Evolutionary conservation across 1,140 invertebrate genomes (phyloP).

Genomic region (Atta cephalotes): DNA sequence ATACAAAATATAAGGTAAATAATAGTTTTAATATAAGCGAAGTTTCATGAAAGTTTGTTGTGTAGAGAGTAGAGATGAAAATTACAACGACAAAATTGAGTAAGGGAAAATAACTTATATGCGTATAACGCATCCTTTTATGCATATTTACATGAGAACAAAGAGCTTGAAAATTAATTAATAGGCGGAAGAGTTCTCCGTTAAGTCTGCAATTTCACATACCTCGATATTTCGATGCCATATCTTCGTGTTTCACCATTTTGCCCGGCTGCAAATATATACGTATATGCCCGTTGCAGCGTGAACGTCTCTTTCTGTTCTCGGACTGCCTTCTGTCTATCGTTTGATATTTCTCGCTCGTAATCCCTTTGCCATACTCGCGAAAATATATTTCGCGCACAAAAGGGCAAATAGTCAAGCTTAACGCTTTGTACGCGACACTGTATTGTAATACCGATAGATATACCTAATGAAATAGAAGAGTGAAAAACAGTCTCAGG

Average conservation of each 20-base stretch:
- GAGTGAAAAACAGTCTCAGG: neutral
- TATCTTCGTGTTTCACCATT: neutral
- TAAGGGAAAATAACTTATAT: neutral
- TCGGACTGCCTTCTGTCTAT: slow-evolving; percentile 12
- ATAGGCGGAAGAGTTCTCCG: slow-evolving; percentile 47
- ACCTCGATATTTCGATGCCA: neutral
- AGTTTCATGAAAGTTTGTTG: neutral
- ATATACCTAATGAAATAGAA: slow-evolving; percentile 6
- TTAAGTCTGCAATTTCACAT: neutral
- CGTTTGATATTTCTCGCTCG: slow-evolving; percentile 5
- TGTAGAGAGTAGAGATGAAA: neutral
- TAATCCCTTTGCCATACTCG: slow-evolving; percentile 12
- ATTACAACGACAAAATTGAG: neutral
- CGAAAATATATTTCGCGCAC: neutral
- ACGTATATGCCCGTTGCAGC: neutral
- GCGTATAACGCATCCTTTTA: neutral
- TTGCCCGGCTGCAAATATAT: neutral
- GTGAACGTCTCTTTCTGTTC: neutral
- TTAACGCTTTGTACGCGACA: neutral
- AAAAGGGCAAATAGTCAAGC: slow-evolving; percentile 7
- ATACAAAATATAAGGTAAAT: neutral
- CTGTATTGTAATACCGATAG: neutral
- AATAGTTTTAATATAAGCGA: neutral
- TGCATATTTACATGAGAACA: no score
- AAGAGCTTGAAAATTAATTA: slow-evolving; percentile 46